phyloP scores from a whole-genome alignment of 2,888 invertebrate genomes.

The Drosophila tripunctata region DNA sequence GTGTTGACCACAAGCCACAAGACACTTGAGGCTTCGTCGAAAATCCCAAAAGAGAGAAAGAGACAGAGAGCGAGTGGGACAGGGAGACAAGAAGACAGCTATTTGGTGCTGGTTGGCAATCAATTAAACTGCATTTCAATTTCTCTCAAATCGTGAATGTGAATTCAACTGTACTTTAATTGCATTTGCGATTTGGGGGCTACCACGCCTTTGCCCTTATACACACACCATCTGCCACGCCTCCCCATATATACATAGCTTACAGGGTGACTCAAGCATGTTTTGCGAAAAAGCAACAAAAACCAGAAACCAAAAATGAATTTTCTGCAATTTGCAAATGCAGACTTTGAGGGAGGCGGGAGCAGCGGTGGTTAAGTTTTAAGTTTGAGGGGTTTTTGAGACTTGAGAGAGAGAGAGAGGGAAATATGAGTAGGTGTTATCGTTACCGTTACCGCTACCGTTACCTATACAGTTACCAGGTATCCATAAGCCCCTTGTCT shows the following conservation, averaged over 20 bases:
- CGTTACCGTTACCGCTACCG: neutral
- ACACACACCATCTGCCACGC: conserved; percentile 9
- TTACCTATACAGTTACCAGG: conserved; percentile 11
- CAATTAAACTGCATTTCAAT: conserved; percentile 40
- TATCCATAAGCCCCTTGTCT: neutral
- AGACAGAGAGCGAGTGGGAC: neutral
- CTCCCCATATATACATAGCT: conserved; percentile 4
- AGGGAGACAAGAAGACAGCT: neutral
- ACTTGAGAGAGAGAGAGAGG: neutral
- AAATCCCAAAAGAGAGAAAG: neutral
- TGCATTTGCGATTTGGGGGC: conserved; percentile 17
- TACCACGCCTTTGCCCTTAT: conserved; percentile 1
- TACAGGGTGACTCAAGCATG: neutral
- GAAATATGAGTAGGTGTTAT: conserved; percentile 7
- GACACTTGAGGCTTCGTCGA: conserved; percentile 6
- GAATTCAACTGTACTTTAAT: conserved; percentile 49
- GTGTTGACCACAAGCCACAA: conserved; percentile 18
- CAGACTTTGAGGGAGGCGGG: neutral
- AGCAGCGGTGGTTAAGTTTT: too few relatives aligned
- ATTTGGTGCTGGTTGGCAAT: conserved; percentile 15
- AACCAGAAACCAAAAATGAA: conserved; percentile 27
- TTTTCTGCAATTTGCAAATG: conserved; percentile 34
- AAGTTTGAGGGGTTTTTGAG: neutral
- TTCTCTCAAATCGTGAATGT: conserved; percentile 31
- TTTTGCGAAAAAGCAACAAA: conserved; percentile 5